phyloP scores from a whole-genome alignment of 2,797 vertebrate genomes.

The Channa striata region DNA sequence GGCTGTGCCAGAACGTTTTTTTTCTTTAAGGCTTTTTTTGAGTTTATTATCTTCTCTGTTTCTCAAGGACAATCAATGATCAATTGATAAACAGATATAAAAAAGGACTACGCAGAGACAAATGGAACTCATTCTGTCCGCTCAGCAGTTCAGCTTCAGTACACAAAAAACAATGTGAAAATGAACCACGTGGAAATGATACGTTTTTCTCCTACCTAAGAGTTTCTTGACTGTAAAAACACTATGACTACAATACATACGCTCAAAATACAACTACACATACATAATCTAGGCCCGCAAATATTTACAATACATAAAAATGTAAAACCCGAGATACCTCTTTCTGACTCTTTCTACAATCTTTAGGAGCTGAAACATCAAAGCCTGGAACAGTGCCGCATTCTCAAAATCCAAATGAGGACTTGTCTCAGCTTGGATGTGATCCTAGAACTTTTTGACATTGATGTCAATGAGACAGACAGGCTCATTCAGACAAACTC shows the following conservation, averaged over 20 bases:
- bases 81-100: not conserved
- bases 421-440: conserved; percentile 74
- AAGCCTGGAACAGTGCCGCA: conserved; percentile 62
- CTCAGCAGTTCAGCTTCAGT: not conserved
- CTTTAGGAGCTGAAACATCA: conserved; percentile 61
- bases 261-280: not conserved
- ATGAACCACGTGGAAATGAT: conserved; percentile 45
- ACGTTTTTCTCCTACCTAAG: conserved; percentile 1
- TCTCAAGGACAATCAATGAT: not conserved
- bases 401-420: conserved; percentile 66
- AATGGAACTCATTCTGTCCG: not conserved
- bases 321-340: conserved; percentile 50
- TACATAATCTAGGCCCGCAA: conserved; percentile 17
- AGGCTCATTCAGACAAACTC: conserved; percentile 72
- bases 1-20: not conserved
- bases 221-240: not conserved
- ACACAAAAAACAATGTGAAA: conserved; percentile 18
- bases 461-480: conserved; percentile 69
- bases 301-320: conserved; percentile 45
- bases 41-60: not conserved
- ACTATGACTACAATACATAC: conserved; percentile 29
- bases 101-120: not conserved
- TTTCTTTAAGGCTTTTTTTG: not conserved
- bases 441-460: conserved; percentile 77
- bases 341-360: conserved; percentile 41